Evolutionary conservation across 2,888 invertebrate genomes (phyloP), one percentile per base, ranked within the genome.

Genomic region (Athetis lepigone): DNA sequence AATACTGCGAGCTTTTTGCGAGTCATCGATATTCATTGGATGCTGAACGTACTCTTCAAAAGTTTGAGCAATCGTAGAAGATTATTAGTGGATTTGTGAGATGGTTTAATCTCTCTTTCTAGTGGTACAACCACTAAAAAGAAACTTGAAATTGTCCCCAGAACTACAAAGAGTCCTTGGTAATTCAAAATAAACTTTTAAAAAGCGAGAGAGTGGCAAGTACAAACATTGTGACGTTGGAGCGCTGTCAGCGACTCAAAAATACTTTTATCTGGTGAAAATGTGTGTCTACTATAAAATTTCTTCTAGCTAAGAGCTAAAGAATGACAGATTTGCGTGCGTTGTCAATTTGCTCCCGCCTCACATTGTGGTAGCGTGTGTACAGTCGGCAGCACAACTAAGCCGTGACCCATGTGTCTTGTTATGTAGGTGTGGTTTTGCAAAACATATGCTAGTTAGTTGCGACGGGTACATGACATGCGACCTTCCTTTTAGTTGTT

Each of bases 21-120:
- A 82, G 83, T 82, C 86, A 86, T 87, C 86, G 85, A 86, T 87
- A 86, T 87, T 86, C 86, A 87, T 86, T 83, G 72, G 78, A 75
- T 67, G 52, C 56, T 75, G 72, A 76, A 74, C 70, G 75, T 80
- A 76, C 78, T 83, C 77, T 76, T 75, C 66, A 70, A 81, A 77
- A 55, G 70, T 77, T 78, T 51, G 61, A 70, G 58, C 64, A 59
- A 72, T 70, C 52, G 18, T 37, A 52, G 54, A 47, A 21, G 23
- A 58, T 60, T 42, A 18, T 21, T 57, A 9, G 29, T 52, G 21
- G 51, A 55, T 70, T 63, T 67, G 29, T 18, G 33, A 45, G 40
- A 60, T 39, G 11, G 39, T 50, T 2, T 19, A 49, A 1, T 39
- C n/a, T n/a, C n/a, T n/a, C n/a, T n/a, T n/a, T n/a, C n/a, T n/a